A percentile compares a stretch with the other conserved stretches of the same genome.
phyloP scores from a whole-genome alignment of 2,113 vertebrate genomes.

The Dissostichus mawsoni region DNA sequence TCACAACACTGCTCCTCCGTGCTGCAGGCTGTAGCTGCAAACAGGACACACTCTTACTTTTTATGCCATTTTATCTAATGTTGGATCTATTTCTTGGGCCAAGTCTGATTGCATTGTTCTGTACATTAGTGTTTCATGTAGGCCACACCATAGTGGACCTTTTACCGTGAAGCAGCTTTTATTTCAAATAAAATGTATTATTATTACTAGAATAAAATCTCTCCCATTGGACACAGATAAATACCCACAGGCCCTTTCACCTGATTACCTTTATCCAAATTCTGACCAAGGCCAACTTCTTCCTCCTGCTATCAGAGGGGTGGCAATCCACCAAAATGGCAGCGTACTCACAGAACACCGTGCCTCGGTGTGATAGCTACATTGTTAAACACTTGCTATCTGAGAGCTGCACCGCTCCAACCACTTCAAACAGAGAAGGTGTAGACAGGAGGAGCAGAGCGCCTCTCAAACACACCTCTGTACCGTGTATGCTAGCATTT shows the following conservation, averaged over 20 bases:
- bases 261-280: constrained; percentile 52
- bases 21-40: background rate
- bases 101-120: background rate
- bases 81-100: background rate
- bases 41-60: background rate
- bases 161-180: background rate
- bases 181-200: background rate
- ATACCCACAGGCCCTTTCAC: constrained; percentile 56
- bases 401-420: constrained; percentile 17
- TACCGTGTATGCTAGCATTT: background rate
- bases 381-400: constrained; percentile 63
- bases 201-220: background rate
- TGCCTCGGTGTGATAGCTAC: constrained; percentile 56
- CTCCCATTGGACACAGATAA: background rate
- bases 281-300: constrained; percentile 64
- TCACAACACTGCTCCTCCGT: background rate
- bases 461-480: background rate
- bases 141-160: too few relatives aligned
- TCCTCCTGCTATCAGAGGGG: constrained; percentile 57
- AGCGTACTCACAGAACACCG: constrained; percentile 46
- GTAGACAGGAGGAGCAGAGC: background rate
- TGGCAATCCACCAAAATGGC: constrained; percentile 34
- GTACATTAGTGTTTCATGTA: too few relatives aligned
- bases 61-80: background rate
- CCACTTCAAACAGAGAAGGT: constrained; percentile 13